phyloP scores from a whole-genome alignment of 2,797 vertebrate species.

The Alcedo quadribrachys region DNA sequence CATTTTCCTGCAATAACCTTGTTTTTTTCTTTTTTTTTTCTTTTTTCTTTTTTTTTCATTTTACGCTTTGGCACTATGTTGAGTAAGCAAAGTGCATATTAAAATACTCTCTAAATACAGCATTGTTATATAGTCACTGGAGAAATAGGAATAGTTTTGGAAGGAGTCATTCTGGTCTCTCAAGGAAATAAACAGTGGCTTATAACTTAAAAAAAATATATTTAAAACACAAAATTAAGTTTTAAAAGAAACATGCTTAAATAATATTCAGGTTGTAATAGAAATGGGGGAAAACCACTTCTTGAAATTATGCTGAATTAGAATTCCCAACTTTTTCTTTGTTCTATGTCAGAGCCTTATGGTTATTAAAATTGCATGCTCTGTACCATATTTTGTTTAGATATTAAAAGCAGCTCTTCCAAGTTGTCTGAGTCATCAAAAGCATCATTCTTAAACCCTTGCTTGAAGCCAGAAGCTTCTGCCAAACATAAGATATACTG shows the following conservation, averaged over 20 bases:
- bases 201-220: constrained; percentile 4
- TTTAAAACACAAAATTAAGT: constrained; percentile 46
- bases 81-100: constrained; percentile 31
- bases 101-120: constrained; percentile 29
- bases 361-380: constrained; percentile 1
- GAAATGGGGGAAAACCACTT: not conserved
- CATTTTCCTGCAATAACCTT: not conserved
- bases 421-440: not conserved
- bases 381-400: not conserved
- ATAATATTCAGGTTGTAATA: constrained; percentile 41
- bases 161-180: constrained; percentile 33
- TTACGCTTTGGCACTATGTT: not conserved
- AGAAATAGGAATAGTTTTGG: not conserved
- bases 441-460: not conserved
- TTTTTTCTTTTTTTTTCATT: not conserved
- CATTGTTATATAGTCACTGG: not conserved
- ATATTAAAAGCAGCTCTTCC: constrained; percentile 29
- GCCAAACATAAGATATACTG: not conserved
- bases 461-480: not conserved
- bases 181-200: constrained; percentile 48
- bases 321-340: constrained; percentile 3
- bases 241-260: constrained; percentile 24
- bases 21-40: not conserved
- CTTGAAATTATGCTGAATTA: constrained; percentile 27
- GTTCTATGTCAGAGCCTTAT: not conserved